Conservation (phyloP, 2,797 vertebrate genomes). For the Semotilus atromaculatus region DNA sequence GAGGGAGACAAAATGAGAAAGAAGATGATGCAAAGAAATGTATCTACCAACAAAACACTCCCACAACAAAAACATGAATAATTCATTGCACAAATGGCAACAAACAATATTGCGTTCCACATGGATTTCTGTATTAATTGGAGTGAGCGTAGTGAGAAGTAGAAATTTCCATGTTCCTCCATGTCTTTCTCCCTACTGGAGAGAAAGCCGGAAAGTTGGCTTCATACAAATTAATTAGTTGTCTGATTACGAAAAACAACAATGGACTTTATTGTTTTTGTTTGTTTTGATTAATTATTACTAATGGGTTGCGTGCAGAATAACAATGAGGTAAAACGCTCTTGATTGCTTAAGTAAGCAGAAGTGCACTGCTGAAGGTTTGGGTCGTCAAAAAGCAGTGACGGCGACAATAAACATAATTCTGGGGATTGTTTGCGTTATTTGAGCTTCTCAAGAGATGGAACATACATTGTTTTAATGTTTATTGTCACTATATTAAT, state of each 20-base stretch:
- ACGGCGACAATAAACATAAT: neutral
- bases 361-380: conserved; percentile 52
- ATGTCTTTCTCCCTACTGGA: conserved; percentile 67
- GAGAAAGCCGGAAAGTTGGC: conserved; percentile 72
- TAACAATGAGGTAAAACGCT: conserved; percentile 67
- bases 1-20: conserved; percentile 14
- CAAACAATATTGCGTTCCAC: conserved; percentile 79
- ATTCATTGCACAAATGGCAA: conserved; percentile 78
- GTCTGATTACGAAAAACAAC: conserved; percentile 79
- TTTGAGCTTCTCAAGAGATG: neutral
- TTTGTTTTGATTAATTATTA: conserved; percentile 83
- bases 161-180: conserved; percentile 42
- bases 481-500: neutral
- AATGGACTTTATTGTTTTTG: conserved; percentile 73
- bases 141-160: conserved; percentile 71
- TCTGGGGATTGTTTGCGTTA: neutral
- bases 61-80: conserved; percentile 78
- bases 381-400: conserved; percentile 10
- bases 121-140: conserved; percentile 81
- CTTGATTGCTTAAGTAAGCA: conserved; percentile 63
- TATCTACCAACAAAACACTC: conserved; percentile 79
- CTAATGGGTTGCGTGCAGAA: conserved; percentile 73
- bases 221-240: conserved; percentile 82
- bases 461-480: neutral
- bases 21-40: conserved; percentile 67